These are phyloP conservation scores for Helicoverpa assulta DNA, from an alignment of 2,888 invertebrate genomes.

Conservation along the genomic window DNA sequence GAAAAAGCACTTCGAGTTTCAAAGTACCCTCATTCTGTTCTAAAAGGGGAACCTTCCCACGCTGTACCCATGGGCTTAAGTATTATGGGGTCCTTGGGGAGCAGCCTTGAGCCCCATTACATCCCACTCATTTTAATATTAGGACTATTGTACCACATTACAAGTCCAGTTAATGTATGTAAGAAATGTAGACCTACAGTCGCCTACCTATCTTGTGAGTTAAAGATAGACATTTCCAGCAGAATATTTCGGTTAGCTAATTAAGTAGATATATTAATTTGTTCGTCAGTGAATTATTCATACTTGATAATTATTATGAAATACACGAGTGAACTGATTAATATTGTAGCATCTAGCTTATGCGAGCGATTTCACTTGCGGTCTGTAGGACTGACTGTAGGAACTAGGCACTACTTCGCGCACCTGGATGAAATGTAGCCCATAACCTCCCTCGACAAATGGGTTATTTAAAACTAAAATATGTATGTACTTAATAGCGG, in stretches of 20 bases:
- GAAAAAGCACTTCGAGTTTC: slow-evolving; percentile 35
- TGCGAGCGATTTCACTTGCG: not conserved
- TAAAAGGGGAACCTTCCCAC: slow-evolving; percentile 25
- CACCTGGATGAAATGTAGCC: no score
- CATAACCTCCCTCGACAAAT: no score
- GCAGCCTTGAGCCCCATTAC: slow-evolving; percentile 32
- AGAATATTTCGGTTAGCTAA: no score
- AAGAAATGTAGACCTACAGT: slow-evolving; percentile 4
- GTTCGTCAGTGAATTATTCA: slow-evolving; percentile 1
- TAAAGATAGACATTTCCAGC: not conserved
- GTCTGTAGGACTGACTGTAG: no score
- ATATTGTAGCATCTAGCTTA: not conserved
- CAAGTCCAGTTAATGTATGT: slow-evolving; percentile 13
- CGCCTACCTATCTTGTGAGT: slow-evolving; percentile 1
- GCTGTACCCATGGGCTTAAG: slow-evolving; percentile 33
- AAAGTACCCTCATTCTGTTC: slow-evolving; percentile 35
- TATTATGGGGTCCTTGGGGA: slow-evolving; percentile 33
- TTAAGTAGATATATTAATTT: not conserved
- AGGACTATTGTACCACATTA: slow-evolving; percentile 43
- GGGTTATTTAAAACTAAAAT: no score
- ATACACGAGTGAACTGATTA: not conserved
- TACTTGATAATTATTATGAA: not conserved
- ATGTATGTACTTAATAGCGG: no score
- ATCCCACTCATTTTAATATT: slow-evolving; percentile 44
- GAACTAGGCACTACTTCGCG: no score